Conservation (phyloP, 1,140 invertebrate genomes). For the Hypothenemus hampei region DNA sequence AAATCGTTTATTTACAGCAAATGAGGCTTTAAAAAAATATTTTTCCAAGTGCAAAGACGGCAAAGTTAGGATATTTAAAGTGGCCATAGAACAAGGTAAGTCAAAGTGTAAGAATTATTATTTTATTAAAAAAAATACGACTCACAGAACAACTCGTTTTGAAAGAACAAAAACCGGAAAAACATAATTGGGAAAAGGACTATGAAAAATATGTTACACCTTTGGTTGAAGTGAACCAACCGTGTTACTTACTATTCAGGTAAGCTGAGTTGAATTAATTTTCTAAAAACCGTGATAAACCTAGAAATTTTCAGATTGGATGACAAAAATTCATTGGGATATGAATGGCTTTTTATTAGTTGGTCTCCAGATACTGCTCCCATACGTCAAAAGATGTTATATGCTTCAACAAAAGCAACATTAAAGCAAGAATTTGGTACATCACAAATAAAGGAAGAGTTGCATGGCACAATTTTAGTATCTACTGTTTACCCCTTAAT, state of each 20-base stretch:
- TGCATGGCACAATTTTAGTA: conserved; percentile 78
- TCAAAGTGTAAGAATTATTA: conserved; percentile 21
- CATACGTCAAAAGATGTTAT: conserved; percentile 96
- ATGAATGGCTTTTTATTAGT: conserved; percentile 92
- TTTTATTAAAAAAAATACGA: conserved; percentile 20
- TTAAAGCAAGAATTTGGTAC: conserved; percentile 94
- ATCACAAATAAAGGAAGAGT: conserved; percentile 84
- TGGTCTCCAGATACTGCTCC: conserved; percentile 91
- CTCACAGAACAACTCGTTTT: conserved; percentile 73
- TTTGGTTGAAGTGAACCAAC: conserved; percentile 78
- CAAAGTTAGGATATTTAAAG: conserved; percentile 73
- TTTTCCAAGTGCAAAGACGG: conserved; percentile 79
- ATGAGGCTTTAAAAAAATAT: conserved; percentile 72
- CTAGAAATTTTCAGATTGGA: conserved; percentile 61
- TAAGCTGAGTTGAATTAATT: too few species aligned
- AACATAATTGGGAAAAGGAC: conserved; percentile 80
- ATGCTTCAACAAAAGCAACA: conserved; percentile 97
- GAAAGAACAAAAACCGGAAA: conserved; percentile 59
- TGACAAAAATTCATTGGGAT: conserved; percentile 67
- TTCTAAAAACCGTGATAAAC: too few species aligned
- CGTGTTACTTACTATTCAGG: conserved; percentile 89
- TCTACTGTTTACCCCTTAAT: too few species aligned
- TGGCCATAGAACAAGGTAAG: conserved; percentile 82
- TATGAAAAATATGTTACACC: conserved; percentile 76
- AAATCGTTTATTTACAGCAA: conserved; percentile 58